Evolutionary conservation across 2,888 invertebrate genomes (phyloP), one percentile per base, ranked within the genome.

Genomic region (Camponotus fellah): DNA sequence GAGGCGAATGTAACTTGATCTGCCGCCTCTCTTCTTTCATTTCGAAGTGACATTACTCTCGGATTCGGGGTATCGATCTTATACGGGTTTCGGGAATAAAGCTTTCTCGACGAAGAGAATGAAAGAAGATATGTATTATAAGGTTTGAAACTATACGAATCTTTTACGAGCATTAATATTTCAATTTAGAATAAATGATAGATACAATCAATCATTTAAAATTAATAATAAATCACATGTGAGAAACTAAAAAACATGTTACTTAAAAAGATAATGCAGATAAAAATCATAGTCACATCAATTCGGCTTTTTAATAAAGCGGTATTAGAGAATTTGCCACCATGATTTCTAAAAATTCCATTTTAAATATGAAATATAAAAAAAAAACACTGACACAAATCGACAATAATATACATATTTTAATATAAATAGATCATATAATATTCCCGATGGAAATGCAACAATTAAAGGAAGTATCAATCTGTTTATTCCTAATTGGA

Each of bases 41-140:
- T 17, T 26, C 62, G 43, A 60, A 60, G 34, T 71, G 26, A 60
- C 32, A 9, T 43, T 75, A 32, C n/a, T 46, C n/a, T 46, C 21
- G 34, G 14, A 75, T 75, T 3, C 64, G 2, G 34, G 32, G 1
- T 75, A 37, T 75, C 21, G 34, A 46, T 49, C 14, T 65, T 75
- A 34, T 46, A 46, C 14, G 14, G 12, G 14, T 74, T 74, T 43
- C 62, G 10, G 74, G 32, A 74, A 14, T n/a, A 40, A 9, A 3
- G 62, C 21, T 10, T 34, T 14, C 21, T 17, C 21, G 21, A n/a
- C 2, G 53, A 2, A 32, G 43, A 53, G 32, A 56, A 76, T 17
- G 17, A 17, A 74, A 40, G 40, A 40, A 46, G 17, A 14, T 9
- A 4, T n/a, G 5, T 58, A 10, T n/a, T n/a, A 4, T 14, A 40